Conservation (phyloP, 53 echinoderm and acorn worm genomes). For the Temnopleurus reevesii region DNA sequence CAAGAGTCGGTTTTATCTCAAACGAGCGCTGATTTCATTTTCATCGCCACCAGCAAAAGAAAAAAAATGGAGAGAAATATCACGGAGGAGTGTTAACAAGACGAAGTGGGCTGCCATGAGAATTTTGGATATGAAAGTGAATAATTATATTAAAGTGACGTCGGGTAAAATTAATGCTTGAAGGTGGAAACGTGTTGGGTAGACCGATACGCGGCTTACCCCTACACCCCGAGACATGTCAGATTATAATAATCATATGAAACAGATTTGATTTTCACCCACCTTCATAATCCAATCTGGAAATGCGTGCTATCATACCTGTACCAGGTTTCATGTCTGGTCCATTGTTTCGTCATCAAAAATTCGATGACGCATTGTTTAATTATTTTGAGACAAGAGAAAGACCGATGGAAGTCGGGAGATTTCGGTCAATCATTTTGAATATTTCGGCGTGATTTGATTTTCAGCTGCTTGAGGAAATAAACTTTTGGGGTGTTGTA, state of each 20-base stretch:
- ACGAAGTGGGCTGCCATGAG: not conserved
- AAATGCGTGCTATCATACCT: slow-evolving; percentile 40
- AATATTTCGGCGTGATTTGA: not conserved
- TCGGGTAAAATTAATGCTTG: slow-evolving; percentile 27
- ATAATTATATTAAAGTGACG: slow-evolving; percentile 41
- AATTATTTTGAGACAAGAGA: not conserved
- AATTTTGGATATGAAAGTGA: not conserved
- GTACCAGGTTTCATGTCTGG: slow-evolving; percentile 17
- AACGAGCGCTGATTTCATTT: slow-evolving; percentile 19
- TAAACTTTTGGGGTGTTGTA: too few relatives aligned
- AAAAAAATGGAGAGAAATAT: not conserved
- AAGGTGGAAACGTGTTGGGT: not conserved
- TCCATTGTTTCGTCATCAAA: slow-evolving; percentile 16
- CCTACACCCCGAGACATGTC: not conserved
- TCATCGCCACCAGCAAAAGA: slow-evolving; percentile 4
- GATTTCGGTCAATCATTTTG: too few relatives aligned
- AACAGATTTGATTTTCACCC: not conserved
- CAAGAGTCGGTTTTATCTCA: slow-evolving; percentile 25
- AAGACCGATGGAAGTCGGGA: not conserved
- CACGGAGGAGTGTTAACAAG: not conserved
- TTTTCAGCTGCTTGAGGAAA: not conserved
- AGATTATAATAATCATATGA: not conserved
- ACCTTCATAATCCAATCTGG: not conserved
- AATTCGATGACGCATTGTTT: slow-evolving; percentile 19
- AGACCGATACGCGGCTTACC: not conserved